Conservation (phyloP, 2,888 invertebrate species). For the Terebella lapidaria region DNA sequence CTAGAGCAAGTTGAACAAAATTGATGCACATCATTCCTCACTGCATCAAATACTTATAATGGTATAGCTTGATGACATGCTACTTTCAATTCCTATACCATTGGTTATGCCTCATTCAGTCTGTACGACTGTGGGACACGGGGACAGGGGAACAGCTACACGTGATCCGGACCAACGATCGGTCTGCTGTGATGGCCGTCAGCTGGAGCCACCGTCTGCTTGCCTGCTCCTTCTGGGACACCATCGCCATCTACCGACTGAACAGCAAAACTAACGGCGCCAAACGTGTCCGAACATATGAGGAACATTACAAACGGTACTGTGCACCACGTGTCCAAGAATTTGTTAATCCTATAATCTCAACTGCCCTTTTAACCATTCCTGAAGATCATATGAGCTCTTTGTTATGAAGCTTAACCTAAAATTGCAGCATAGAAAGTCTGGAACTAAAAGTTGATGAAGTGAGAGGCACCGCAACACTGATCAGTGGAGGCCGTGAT, state of each 20-base stretch:
- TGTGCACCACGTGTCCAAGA: too few relatives aligned
- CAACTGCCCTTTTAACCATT: too few relatives aligned
- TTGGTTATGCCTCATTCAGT: slow-evolving; percentile 24
- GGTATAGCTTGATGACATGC: too few relatives aligned
- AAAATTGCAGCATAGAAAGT: slow-evolving; percentile 44
- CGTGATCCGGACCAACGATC: slow-evolving; percentile 37
- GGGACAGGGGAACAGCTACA: slow-evolving; percentile 32
- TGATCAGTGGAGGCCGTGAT: slow-evolving; percentile 45
- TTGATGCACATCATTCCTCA: too few relatives aligned
- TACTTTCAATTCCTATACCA: not conserved
- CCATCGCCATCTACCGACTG: slow-evolving; percentile 36
- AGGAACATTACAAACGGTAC: slow-evolving; percentile 33
- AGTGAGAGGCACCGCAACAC: slow-evolving; percentile 30
- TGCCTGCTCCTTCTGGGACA: slow-evolving; percentile 40
- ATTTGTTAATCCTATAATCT: too few relatives aligned
- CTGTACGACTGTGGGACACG: slow-evolving; percentile 39
- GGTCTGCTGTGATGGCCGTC: slow-evolving; percentile 42
- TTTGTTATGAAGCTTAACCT: too few relatives aligned
- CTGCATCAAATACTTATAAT: too few relatives aligned
- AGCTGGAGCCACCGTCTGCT: slow-evolving; percentile 40
- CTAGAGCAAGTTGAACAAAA: too few relatives aligned
- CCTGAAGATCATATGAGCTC: too few relatives aligned
- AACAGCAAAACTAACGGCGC: slow-evolving; percentile 26
- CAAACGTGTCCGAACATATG: slow-evolving; percentile 34
- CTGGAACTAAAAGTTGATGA: slow-evolving; percentile 35